Conservation (phyloP, 2,797 vertebrate species). For the Threskiornis aethiopicus region DNA sequence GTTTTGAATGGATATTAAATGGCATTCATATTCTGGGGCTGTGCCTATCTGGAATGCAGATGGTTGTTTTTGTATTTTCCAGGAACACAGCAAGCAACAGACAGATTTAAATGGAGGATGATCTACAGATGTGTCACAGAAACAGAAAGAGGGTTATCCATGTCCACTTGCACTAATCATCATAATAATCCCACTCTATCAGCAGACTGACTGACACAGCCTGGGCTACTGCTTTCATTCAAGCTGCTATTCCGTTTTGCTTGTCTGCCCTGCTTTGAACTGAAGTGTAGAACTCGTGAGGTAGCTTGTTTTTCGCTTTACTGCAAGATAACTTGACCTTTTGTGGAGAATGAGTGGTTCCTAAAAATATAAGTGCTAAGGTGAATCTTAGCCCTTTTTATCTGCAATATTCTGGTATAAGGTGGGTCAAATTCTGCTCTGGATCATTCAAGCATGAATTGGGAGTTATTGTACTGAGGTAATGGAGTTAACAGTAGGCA, state of each 20-base stretch:
- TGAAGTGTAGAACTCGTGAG: background rate
- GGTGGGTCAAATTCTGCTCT: background rate
- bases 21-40: background rate
- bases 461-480: background rate
- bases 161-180: slow-evolving; percentile 33
- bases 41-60: slow-evolving; percentile 26
- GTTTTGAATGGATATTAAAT: background rate
- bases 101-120: slow-evolving; percentile 42
- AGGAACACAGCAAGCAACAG: slow-evolving; percentile 26
- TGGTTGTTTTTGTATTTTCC: background rate
- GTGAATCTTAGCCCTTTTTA: background rate
- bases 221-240: background rate
- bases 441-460: background rate
- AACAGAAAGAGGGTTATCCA: slow-evolving; percentile 46
- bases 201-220: background rate
- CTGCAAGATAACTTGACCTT: background rate
- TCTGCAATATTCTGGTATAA: background rate
- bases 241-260: background rate
- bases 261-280: background rate
- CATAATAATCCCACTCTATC: slow-evolving; percentile 37
- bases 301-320: background rate
- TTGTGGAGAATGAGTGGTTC: background rate
- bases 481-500: background rate
- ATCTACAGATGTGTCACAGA: slow-evolving; percentile 47
- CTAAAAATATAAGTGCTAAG: background rate